phyloP scores from a whole-genome alignment of 92 coral and sea anemone species.

The Virgularia gustaviana region DNA sequence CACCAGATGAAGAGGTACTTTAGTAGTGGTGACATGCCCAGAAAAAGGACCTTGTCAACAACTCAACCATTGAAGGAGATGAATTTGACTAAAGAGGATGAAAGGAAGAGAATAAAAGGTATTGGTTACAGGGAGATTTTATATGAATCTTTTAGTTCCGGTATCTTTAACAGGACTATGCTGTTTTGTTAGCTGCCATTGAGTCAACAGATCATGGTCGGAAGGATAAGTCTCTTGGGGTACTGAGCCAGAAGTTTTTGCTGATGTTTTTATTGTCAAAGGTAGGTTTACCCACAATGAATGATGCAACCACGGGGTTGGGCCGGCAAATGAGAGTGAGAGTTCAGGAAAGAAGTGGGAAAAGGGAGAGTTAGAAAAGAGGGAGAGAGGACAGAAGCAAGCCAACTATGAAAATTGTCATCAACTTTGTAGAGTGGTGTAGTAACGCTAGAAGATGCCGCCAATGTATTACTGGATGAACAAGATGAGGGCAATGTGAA shows the following conservation, averaged over 20 bases:
- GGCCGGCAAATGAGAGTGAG: neutral
- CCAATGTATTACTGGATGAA: slow-evolving; percentile 83
- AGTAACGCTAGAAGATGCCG: slow-evolving; percentile 94
- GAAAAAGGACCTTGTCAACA: neutral
- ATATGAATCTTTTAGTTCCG: neutral
- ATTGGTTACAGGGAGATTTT: too few relatives aligned
- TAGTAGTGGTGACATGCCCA: slow-evolving; percentile 56
- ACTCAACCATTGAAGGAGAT: neutral
- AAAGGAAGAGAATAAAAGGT: slow-evolving; percentile 26
- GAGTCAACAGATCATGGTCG: slow-evolving; percentile 75
- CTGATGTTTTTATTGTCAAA: slow-evolving; percentile 92
- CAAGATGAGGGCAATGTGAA: slow-evolving; percentile 89
- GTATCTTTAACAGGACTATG: neutral
- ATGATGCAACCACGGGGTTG: neutral
- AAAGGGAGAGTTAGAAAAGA: too few relatives aligned
- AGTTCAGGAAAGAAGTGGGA: too few relatives aligned
- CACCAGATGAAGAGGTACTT: slow-evolving; percentile 38
- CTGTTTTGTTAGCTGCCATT: slow-evolving; percentile 22
- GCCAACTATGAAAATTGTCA: neutral
- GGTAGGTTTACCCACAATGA: slow-evolving; percentile 38
- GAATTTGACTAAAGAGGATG: slow-evolving; percentile 14
- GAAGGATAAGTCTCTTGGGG: slow-evolving; percentile 96
- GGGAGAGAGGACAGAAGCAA: too few relatives aligned
- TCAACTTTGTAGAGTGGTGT: slow-evolving; percentile 57
- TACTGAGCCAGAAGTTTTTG: slow-evolving; percentile 89